Evolutionary conservation across 92 coral and sea anemone genomes (phyloP).

Genomic region (Meandrina meandrites): DNA sequence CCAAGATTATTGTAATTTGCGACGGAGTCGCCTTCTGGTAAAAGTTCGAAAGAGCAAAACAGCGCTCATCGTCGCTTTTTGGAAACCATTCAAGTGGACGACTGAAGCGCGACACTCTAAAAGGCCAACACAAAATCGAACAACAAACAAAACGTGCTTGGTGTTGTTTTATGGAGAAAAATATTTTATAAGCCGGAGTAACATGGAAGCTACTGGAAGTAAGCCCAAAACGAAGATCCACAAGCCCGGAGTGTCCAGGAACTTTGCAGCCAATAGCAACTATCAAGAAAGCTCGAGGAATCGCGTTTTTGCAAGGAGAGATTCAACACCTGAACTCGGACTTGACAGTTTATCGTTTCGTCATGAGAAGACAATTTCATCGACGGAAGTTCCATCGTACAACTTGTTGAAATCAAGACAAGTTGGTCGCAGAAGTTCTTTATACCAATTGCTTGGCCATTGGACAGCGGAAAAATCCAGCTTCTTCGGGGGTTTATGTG

Average conservation of each 20-base stretch:
- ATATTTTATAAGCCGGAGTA: not conserved
- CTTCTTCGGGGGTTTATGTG: conserved; percentile 13
- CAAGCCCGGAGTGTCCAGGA: conserved; percentile 9
- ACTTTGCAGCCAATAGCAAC: not conserved
- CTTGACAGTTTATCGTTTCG: conserved; percentile 7
- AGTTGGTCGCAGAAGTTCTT: conserved; percentile 18
- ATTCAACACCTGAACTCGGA: conserved; percentile 27
- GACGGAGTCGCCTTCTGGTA: not conserved
- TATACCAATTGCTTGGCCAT: conserved; percentile 14
- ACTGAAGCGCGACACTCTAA: not conserved
- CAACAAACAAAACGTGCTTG: not conserved
- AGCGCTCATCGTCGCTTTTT: not conserved
- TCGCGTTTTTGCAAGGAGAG: conserved; percentile 5
- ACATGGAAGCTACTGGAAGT: conserved; percentile 20
- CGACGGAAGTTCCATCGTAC: conserved; percentile 35
- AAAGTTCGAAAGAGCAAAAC: not conserved
- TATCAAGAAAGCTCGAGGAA: not conserved
- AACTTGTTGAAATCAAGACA: conserved; percentile 34
- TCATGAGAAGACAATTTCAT: not conserved
- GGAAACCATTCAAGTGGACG: not conserved
- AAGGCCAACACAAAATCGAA: not conserved
- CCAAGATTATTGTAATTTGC: not conserved
- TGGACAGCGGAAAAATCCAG: conserved; percentile 1
- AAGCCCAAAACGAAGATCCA: conserved; percentile 29
- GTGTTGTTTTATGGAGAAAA: not conserved